Percentiles rank a stretch among this genome's conserved stretches.
phyloP scores from a whole-genome alignment of 2,888 invertebrate genomes.

The Aethes cnicana region DNA sequence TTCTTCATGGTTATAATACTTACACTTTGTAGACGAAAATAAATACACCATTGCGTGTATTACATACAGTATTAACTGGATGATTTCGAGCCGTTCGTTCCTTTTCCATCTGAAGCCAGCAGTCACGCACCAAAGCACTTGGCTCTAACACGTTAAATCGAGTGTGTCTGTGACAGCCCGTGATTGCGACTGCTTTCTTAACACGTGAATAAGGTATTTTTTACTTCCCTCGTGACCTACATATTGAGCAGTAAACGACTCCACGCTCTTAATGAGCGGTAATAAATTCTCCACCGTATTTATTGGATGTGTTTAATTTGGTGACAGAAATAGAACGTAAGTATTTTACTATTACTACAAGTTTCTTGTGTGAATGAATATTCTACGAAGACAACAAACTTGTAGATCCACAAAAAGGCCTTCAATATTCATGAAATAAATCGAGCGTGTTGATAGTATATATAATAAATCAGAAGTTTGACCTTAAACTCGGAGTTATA shows the following conservation, averaged over 20 bases:
- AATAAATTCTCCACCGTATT: too few species aligned
- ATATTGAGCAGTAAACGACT: too few species aligned
- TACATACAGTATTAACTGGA: slow-evolving; percentile 21
- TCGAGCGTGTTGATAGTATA: slow-evolving; percentile 35
- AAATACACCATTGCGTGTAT: slow-evolving; percentile 15
- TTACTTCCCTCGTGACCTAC: slow-evolving; percentile 11
- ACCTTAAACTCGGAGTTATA: slow-evolving; percentile 34
- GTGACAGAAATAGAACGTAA: background rate
- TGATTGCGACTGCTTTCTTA: slow-evolving; percentile 24
- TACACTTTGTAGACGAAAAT: slow-evolving; percentile 1
- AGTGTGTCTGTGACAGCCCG: slow-evolving; percentile 26
- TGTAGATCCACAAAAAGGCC: slow-evolving; percentile 7
- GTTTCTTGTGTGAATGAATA: slow-evolving; percentile 1
- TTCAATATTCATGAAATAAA: slow-evolving; percentile 32
- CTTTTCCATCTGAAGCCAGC: slow-evolving; percentile 13
- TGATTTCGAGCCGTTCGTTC: slow-evolving; percentile 23
- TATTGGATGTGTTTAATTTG: too few species aligned
- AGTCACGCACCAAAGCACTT: slow-evolving; percentile 36
- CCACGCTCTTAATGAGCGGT: too few species aligned
- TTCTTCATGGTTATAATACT: too few species aligned
- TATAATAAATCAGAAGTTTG: slow-evolving; percentile 35
- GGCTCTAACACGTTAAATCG: slow-evolving; percentile 35
- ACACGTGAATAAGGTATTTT: slow-evolving; percentile 17
- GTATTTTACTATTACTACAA: too few species aligned
- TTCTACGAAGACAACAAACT: slow-evolving; percentile 11